Evolutionary conservation across 2,113 vertebrate genomes (phyloP).

Genomic region (Muntiacus reevesi): DNA sequence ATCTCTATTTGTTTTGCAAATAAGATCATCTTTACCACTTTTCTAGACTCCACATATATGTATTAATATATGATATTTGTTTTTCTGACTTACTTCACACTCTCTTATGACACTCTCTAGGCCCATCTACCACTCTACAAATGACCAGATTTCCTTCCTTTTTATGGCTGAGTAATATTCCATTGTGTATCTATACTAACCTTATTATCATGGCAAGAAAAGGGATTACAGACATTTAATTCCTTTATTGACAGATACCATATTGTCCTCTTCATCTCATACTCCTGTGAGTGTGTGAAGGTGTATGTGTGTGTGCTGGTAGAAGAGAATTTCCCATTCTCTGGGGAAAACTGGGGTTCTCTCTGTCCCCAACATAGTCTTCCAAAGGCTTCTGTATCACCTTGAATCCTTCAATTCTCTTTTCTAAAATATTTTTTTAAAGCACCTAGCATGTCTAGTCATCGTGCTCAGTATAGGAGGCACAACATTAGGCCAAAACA

Average conservation of each 20-base stretch:
- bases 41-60: neutral
- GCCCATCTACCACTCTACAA: neutral
- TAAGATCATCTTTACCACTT: neutral
- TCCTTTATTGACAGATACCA: neutral
- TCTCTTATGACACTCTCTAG: neutral
- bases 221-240: neutral
- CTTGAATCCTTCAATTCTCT: neutral
- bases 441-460: neutral
- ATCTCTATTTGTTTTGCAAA: neutral
- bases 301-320: neutral
- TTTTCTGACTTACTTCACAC: neutral
- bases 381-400: neutral
- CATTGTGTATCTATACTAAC: neutral
- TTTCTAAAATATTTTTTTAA: neutral
- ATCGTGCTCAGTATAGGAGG: neutral
- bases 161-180: neutral
- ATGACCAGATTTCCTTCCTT: neutral
- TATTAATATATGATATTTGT: neutral
- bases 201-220: neutral
- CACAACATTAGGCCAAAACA: neutral
- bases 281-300: neutral
- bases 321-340: neutral
- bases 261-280: neutral
- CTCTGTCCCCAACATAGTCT: neutral
- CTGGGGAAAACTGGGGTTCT: neutral